Conservation (phyloP, 2,113 vertebrate species). For the Malaclemys terrapin region DNA sequence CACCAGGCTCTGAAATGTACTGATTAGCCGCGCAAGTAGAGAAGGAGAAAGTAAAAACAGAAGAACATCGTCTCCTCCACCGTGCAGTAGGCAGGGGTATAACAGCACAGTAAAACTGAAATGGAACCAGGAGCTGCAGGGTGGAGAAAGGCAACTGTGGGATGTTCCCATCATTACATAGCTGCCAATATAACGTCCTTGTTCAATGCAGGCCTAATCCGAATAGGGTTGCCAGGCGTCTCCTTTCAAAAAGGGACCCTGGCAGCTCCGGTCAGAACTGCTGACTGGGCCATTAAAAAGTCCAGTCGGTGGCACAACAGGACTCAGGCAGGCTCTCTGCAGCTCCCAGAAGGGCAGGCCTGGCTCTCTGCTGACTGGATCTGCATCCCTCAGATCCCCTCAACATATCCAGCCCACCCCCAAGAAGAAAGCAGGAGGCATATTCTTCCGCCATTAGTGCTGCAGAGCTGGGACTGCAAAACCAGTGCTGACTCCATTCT, state of each 20-base stretch:
- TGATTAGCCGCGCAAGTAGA: not conserved
- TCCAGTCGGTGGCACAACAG: too few species aligned
- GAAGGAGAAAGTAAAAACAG: not conserved
- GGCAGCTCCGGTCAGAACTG: too few species aligned
- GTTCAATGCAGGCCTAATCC: not conserved
- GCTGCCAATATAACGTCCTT: not conserved
- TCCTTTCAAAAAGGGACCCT: too few species aligned
- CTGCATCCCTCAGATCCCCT: not conserved
- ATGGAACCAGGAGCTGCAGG: not conserved
- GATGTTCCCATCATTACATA: rapidly evolving
- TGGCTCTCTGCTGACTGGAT: not conserved
- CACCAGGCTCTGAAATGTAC: not conserved
- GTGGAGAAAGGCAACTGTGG: not conserved
- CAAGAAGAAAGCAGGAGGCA: not conserved
- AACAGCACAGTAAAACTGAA: not conserved
- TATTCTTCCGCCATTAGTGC: not conserved
- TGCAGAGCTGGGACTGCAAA: not conserved
- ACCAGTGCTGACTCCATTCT: not conserved
- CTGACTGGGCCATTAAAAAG: too few species aligned
- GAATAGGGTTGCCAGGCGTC: too few species aligned
- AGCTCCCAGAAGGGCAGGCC: not conserved
- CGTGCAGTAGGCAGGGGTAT: not conserved
- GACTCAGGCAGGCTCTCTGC: too few species aligned
- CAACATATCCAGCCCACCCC: not conserved
- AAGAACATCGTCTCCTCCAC: too few species aligned